Conservation (phyloP, 2,113 vertebrate species). For the Pleuronectes platessa region DNA sequence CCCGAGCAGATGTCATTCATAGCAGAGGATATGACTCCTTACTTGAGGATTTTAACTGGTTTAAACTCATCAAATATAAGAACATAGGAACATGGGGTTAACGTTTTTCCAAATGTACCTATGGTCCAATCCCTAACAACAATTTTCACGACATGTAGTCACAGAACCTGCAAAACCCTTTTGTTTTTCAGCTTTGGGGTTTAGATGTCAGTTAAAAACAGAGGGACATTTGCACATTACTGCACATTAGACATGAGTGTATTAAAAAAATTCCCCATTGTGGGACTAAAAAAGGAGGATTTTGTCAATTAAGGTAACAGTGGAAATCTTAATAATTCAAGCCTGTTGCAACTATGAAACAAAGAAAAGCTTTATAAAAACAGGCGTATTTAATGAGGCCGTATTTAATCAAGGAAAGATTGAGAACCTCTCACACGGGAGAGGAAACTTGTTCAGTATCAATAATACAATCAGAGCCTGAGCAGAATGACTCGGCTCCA, state of each 20-base stretch:
- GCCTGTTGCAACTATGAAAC: not conserved
- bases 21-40: slow-evolving; percentile 3
- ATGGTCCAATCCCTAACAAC: not conserved
- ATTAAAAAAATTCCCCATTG: too few species aligned
- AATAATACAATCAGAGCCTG: slow-evolving; percentile 50
- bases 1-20: slow-evolving; percentile 1
- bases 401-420: slow-evolving; percentile 1
- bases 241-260: not conserved
- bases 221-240: not conserved
- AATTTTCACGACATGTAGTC: not conserved
- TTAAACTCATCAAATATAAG: not conserved
- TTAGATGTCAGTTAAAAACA: too few species aligned
- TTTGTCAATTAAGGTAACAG: not conserved
- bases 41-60: not conserved
- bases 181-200: too few species aligned
- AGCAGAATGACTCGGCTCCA: slow-evolving; percentile 23
- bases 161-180: not conserved
- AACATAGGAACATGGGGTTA: not conserved
- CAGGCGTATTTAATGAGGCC: not conserved
- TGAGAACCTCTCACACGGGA: not conserved
- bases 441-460: slow-evolving; percentile 29
- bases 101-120: not conserved
- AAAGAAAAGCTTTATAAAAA: not conserved
- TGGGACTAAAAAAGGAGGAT: too few species aligned
- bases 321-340: not conserved